These are phyloP conservation scores for Orthonychiurus folsomi DNA, from an alignment of 2,888 invertebrate genomes.

Conservation along the genomic window DNA sequence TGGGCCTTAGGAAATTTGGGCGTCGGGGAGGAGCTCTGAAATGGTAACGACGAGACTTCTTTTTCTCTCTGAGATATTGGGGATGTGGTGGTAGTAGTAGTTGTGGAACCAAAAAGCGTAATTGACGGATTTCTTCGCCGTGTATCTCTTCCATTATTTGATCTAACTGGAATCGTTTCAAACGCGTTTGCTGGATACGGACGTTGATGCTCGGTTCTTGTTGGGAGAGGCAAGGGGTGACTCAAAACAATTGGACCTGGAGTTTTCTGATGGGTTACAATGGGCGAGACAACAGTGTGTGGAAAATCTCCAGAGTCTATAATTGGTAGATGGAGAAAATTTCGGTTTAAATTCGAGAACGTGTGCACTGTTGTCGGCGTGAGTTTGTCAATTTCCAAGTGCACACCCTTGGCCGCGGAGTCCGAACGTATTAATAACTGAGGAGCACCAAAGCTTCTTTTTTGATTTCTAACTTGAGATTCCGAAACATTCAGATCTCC, in stretches of 20 bases:
- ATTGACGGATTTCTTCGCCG: too few species aligned
- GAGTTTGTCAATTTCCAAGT: conserved; percentile 18
- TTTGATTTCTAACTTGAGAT: conserved; percentile 8
- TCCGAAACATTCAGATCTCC: neutral
- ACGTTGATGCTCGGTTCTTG: too few species aligned
- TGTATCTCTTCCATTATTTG: neutral
- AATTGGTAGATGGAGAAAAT: conserved; percentile 25
- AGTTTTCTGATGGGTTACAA: neutral
- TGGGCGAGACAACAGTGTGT: neutral
- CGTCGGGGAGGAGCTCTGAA: too few species aligned
- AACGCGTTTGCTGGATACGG: neutral
- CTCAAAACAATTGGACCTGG: neutral
- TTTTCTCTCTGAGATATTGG: too few species aligned
- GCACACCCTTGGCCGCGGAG: neutral
- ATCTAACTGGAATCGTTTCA: neutral
- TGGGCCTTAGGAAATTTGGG: too few species aligned
- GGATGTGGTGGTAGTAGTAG: too few species aligned
- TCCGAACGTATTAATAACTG: neutral
- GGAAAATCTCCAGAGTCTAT: neutral
- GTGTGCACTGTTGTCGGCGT: conserved; percentile 24
- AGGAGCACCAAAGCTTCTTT: conserved; percentile 4
- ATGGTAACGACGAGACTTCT: too few species aligned
- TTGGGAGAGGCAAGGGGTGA: neutral
- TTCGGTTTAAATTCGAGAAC: conserved; percentile 20
- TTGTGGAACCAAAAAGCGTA: too few species aligned